Evolutionary conservation across 2,113 vertebrate genomes (phyloP).

Genomic region (Cairina moschata): DNA sequence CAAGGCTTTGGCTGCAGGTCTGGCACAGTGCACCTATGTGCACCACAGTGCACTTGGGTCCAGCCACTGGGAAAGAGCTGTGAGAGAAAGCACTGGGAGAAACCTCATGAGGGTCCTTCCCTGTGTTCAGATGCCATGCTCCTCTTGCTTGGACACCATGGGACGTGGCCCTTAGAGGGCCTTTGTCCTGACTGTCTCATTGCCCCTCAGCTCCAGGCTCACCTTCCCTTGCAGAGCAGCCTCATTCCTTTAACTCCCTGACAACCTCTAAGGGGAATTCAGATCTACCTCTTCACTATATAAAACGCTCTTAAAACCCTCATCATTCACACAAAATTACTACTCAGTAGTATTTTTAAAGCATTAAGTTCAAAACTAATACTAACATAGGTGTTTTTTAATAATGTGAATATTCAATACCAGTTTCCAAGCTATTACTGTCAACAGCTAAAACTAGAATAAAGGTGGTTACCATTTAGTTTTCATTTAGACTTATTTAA

Average conservation of each 20-base stretch:
- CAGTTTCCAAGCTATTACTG: not conserved
- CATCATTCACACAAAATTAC: not conserved
- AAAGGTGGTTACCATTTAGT: not conserved
- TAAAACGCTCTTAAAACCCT: not conserved
- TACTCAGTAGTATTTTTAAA: not conserved
- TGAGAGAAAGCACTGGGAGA: not conserved
- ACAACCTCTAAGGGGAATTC: not conserved
- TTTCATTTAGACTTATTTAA: not conserved
- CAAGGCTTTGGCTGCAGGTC: not conserved
- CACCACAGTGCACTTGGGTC: not conserved
- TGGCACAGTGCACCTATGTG: too few species aligned
- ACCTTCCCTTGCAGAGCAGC: not conserved
- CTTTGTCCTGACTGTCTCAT: not conserved
- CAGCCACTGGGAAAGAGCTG: not conserved
- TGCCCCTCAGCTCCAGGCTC: not conserved
- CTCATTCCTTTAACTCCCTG: not conserved
- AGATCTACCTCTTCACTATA: not conserved
- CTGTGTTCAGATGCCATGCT: not conserved
- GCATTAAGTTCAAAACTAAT: not conserved
- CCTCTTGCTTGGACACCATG: not conserved
- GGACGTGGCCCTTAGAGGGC: not conserved
- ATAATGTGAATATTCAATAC: not conserved
- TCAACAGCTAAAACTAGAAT: not conserved
- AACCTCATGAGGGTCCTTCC: not conserved
- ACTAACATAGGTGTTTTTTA: fast-evolving